phyloP scores from a whole-genome alignment of 23 tunicate genomes.

The Trididemnum nubilum region DNA sequence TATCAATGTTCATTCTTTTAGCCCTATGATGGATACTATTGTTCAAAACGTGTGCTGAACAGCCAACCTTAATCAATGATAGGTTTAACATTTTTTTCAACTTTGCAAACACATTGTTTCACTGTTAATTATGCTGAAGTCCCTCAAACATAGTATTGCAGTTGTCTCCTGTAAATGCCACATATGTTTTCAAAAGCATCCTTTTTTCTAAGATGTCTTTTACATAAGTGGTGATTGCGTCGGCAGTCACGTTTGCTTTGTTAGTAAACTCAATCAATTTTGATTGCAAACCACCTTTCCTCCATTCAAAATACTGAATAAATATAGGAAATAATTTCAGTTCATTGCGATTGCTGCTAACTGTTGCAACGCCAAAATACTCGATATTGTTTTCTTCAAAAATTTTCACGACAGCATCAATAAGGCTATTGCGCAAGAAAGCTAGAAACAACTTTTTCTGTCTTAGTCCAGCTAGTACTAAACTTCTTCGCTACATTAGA shows the following conservation, averaged over 20 bases:
- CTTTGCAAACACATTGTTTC: slow-evolving; percentile 22
- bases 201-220: slow-evolving; percentile 29
- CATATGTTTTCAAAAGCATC: slow-evolving; percentile 8
- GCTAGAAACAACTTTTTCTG: neutral
- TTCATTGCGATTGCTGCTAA: slow-evolving; percentile 16
- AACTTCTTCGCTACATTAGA: slow-evolving; percentile 21
- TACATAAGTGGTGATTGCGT: slow-evolving; percentile 32
- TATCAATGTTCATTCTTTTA: slow-evolving; percentile 8
- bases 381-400: slow-evolving; percentile 37
- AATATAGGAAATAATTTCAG: slow-evolving; percentile 22
- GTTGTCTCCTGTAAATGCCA: slow-evolving; percentile 34
- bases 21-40: slow-evolving; percentile 18
- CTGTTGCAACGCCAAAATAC: slow-evolving; percentile 33
- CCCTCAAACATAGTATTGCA: slow-evolving; percentile 34
- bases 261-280: slow-evolving; percentile 24
- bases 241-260: slow-evolving; percentile 28
- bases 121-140: slow-evolving; percentile 19
- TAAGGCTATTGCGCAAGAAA: slow-evolving; percentile 3
- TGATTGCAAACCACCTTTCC: slow-evolving; percentile 28
- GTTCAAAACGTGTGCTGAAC: slow-evolving; percentile 24
- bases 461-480: slow-evolving; percentile 7
- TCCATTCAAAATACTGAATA: slow-evolving; percentile 47
- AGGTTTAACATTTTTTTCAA: neutral
- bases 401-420: slow-evolving; percentile 33
- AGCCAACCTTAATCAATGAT: slow-evolving; percentile 12